Evolutionary conservation across 2,797 vertebrate species (phyloP).

Genomic region (Fistularia commersonii): DNA sequence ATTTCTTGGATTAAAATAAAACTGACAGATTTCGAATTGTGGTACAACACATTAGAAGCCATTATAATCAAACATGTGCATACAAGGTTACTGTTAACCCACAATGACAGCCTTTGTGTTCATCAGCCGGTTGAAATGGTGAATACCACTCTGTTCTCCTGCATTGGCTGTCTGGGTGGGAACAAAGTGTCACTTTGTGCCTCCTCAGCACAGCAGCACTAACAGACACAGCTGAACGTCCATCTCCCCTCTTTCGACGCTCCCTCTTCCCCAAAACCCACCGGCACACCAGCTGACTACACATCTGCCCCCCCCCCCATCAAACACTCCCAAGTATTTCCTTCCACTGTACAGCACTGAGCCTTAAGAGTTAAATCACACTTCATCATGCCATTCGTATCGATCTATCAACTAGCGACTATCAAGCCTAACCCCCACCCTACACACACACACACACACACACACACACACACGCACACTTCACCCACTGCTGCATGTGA

Average conservation of each 20-base stretch:
- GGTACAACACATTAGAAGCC: constrained; percentile 24
- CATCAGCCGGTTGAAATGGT: constrained; percentile 54
- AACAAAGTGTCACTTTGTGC: constrained; percentile 80
- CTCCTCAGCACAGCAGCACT: constrained; percentile 64
- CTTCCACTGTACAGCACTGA: constrained; percentile 3
- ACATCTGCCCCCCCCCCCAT: constrained; percentile 21
- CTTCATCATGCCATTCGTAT: no score
- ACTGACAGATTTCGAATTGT: constrained; percentile 7
- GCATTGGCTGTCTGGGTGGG: constrained; percentile 55
- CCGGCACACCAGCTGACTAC: constrained; percentile 33
- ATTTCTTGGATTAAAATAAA: no score
- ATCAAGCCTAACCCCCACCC: no score
- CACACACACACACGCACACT: constrained; percentile 31
- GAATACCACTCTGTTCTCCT: constrained; percentile 77
- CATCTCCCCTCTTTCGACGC: constrained; percentile 41
- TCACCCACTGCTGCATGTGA: constrained; percentile 60
- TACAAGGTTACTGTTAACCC: constrained; percentile 45
- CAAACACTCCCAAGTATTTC: constrained; percentile 2
- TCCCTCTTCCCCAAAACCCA: constrained; percentile 17
- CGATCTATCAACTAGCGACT: no score
- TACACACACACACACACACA: constrained; percentile 15
- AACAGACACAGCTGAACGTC: constrained; percentile 58
- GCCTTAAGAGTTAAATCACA: constrained; percentile 10
- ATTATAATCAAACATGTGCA: constrained; percentile 47
- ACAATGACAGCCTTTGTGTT: constrained; percentile 72